Base-by-base conservation (phyloP, 2,888 invertebrate genomes). In the Sinhomidia bicolor region DNA sequence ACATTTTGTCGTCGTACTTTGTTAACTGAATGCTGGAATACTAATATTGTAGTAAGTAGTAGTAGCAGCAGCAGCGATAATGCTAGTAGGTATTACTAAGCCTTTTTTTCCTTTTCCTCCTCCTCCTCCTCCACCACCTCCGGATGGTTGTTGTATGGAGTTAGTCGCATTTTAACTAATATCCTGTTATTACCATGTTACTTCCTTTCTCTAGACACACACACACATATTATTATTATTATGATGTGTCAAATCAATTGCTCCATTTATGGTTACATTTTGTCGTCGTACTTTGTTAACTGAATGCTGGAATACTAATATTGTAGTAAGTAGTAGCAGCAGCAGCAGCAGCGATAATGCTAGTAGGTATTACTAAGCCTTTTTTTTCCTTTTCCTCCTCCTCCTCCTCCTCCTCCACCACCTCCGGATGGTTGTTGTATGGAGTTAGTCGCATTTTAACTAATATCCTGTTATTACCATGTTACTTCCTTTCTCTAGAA, bases 391-490 rank as follows among this genome's bases (percentile, higher is more conserved):
- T 3, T 17, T 57, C 14, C 36, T 78, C 14, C 74, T 44, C 26
- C 14, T 47, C 23, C 14, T 62, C 29, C 20, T 23, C n/a, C n/a
- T n/a, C n/a, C n/a, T n/a, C n/a, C n/a, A n/a, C n/a, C n/a, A n/a
- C n/a, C 54, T 32, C 32, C 57, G 54, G n/a, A 36, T 36, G 60
- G 17, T 57, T 26, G 7, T 32, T 26, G 10, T 23, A 26, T 1
- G 51, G 57, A 29, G 78, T 78, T 78, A 57, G 78, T 78, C 78
- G 36, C 78, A 78, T 78, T 78, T 78, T 78, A 78, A 57, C 32
- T 62, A 80, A 80, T 80, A 80, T 80, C 80, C 80, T 80, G 62
- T 80, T 80, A 78, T 78, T 78, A 78, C 78, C 78, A 78, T 74
- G 41, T 74, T 44, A 74, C 47, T 74, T 74, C 74, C 74, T 74